A percentile compares a stretch with the other conserved stretches of the same genome.
Evolutionary conservation across 1,140 invertebrate species (phyloP).

Genomic region (Leptinotarsa undecemlineata): DNA sequence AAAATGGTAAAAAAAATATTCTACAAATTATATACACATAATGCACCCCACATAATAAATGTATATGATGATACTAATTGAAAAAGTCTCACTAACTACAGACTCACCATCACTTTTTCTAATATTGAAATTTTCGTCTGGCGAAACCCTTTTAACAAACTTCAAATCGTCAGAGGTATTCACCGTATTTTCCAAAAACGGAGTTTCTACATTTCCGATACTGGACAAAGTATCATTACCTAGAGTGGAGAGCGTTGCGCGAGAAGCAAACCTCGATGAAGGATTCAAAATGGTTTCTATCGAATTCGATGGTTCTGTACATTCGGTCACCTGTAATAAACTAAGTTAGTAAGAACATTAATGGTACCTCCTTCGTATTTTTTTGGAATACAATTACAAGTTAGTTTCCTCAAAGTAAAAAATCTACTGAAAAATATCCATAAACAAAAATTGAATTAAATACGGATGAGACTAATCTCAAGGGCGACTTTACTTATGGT

Average conservation of each 20-base stretch:
- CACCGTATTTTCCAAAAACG: background rate
- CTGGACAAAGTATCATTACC: background rate
- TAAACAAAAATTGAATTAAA: too few relatives aligned
- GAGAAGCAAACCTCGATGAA: background rate
- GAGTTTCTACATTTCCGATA: background rate
- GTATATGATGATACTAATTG: too few relatives aligned
- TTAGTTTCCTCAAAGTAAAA: too few relatives aligned
- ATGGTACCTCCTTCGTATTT: too few relatives aligned
- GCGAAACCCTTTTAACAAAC: background rate
- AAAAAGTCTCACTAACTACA: too few relatives aligned
- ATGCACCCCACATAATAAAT: too few relatives aligned
- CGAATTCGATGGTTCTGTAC: conserved; percentile 20
- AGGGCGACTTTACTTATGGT: too few relatives aligned
- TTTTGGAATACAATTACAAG: too few relatives aligned
- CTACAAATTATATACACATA: background rate
- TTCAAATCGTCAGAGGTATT: background rate
- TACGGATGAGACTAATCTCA: too few relatives aligned
- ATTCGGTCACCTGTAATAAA: conserved; percentile 21
- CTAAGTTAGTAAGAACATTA: too few relatives aligned
- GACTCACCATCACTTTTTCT: background rate
- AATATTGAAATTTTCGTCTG: background rate
- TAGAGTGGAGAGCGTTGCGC: background rate
- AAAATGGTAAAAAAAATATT: background rate
- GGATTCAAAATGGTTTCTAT: background rate
- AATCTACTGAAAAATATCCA: too few relatives aligned